Percentiles rank a stretch among this genome's conserved stretches.
These are phyloP conservation scores for Lepeophtheirus nordmannii DNA, from an alignment of 2,888 invertebrate species.

Conservation along the genomic window DNA sequence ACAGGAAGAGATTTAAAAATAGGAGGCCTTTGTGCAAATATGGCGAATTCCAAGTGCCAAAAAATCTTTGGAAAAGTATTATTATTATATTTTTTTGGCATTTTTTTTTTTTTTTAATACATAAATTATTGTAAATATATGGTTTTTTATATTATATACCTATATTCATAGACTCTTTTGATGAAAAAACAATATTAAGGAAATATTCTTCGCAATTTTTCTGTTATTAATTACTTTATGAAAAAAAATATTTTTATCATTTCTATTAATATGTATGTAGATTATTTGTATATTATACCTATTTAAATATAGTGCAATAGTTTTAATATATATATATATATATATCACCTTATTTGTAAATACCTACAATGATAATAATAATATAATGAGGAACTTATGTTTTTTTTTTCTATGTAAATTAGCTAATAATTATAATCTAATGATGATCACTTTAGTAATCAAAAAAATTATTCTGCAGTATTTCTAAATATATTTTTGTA, in stretches of 20 bases:
- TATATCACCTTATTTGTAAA: not conserved
- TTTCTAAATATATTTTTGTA: not conserved
- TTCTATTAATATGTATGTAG: not conserved
- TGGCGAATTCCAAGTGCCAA: constrained; percentile 7
- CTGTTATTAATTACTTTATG: not conserved
- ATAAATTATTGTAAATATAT: not conserved
- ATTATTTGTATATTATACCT: not conserved
- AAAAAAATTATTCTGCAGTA: not conserved
- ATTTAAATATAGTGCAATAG: not conserved
- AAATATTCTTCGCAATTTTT: not conserved
- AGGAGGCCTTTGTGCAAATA: constrained; percentile 3
- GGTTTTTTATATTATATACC: not conserved
- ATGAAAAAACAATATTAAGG: no score
- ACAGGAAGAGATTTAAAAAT: not conserved
- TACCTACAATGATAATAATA: not conserved
- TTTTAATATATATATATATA: not conserved
- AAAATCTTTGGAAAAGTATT: not conserved
- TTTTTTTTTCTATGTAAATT: not conserved
- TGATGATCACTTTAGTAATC: no score
- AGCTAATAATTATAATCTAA: no score
- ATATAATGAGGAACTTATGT: not conserved
- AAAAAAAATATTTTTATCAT: no score
- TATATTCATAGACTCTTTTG: not conserved
- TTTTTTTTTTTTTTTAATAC: not conserved
- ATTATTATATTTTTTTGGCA: not conserved